Evolutionary conservation across 1,140 invertebrate genomes (phyloP), one percentile per base, ranked within the genome.

Genomic region (Bombus soroeensis): DNA sequence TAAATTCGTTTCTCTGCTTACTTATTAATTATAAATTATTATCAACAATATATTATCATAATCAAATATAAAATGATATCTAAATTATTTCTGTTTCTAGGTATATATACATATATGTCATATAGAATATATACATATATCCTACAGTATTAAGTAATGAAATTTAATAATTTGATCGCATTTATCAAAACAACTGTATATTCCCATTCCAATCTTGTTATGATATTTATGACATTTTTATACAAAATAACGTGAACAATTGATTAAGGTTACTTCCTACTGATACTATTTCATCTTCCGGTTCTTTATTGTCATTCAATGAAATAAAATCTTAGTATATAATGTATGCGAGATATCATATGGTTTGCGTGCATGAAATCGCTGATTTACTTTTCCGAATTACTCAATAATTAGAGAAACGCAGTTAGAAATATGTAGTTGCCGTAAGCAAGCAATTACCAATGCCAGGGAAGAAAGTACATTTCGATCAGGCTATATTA

Each of bases 391-490:
- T 13, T 28, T 25, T 12, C 10, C 22, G 4, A 73, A 32, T 74
- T 74, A n/a, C 15, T 47, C 1, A 25, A 75, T 68, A 15, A 32
- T 57, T 32, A 37, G 72, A 68, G 43, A 76, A 47, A 47, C 18
- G 18, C 1, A 53, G 18, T 6, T 53, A 53, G 18, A 53, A 47
- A 66, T 28, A 32, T n/a, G 47, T 8, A 10, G 22, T 43, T 59
- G 39, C 13, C n/a, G 68, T 72, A 25, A 72, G 66, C 53, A 73
- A 71, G 53, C 74, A 83, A 78, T 85, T 85, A 85, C 62, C 53
- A 22, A 34, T 72, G 68, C 3, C 25, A 28, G 3, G 25, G 34
- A 71, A 64, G 70, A 80, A 80, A 71, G 34, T 73, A 72, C 57
- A 72, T 53, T 32, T 85, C 53, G 47, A 64, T 43, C 43, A 66